phyloP scores from a whole-genome alignment of 1,140 invertebrate species.

The Trachymyrmex septentrionalis region DNA sequence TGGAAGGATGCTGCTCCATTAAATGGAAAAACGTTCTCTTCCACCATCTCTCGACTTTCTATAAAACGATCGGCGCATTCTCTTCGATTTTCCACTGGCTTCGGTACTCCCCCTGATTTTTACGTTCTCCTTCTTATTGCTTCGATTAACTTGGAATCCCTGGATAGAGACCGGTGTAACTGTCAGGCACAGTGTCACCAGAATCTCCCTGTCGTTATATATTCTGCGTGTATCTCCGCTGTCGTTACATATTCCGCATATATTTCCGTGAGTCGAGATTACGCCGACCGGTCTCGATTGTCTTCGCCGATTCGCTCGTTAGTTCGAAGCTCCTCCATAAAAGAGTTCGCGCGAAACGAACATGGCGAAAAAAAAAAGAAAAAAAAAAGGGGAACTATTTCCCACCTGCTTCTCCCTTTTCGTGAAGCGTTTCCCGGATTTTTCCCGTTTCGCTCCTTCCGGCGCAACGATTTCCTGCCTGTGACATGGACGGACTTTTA shows the following conservation, averaged over 20 bases:
- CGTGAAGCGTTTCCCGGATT: slow-evolving; percentile 58
- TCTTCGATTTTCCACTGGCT: slow-evolving; percentile 50
- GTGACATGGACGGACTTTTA: slow-evolving; percentile 80
- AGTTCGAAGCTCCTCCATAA: slow-evolving; percentile 24
- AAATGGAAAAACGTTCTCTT: slow-evolving; percentile 65
- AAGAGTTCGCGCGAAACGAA: slow-evolving; percentile 53
- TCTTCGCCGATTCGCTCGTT: slow-evolving; percentile 60
- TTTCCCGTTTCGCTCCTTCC: slow-evolving; percentile 73
- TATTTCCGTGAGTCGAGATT: slow-evolving; percentile 61
- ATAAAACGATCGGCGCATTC: slow-evolving; percentile 58
- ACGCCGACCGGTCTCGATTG: slow-evolving; percentile 53
- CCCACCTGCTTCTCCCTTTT: slow-evolving; percentile 47
- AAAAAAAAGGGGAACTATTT: slow-evolving; percentile 21
- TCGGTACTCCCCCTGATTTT: slow-evolving; percentile 51
- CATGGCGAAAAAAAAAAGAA: slow-evolving; percentile 34
- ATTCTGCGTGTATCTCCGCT: slow-evolving; percentile 52
- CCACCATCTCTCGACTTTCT: slow-evolving; percentile 55
- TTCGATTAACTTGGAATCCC: slow-evolving; percentile 61
- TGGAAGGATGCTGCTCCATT: slow-evolving; percentile 61
- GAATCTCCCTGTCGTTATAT: slow-evolving; percentile 43
- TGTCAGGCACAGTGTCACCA: slow-evolving; percentile 52
- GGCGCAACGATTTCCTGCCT: slow-evolving; percentile 74
- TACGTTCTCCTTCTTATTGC: slow-evolving; percentile 60
- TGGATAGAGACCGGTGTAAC: slow-evolving; percentile 50
- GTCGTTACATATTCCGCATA: slow-evolving; percentile 67